A percentile compares a stretch with the other conserved stretches of the same genome.
phyloP scores from a whole-genome alignment of 2,113 vertebrate species.

The Microcebus ravelobensis region DNA sequence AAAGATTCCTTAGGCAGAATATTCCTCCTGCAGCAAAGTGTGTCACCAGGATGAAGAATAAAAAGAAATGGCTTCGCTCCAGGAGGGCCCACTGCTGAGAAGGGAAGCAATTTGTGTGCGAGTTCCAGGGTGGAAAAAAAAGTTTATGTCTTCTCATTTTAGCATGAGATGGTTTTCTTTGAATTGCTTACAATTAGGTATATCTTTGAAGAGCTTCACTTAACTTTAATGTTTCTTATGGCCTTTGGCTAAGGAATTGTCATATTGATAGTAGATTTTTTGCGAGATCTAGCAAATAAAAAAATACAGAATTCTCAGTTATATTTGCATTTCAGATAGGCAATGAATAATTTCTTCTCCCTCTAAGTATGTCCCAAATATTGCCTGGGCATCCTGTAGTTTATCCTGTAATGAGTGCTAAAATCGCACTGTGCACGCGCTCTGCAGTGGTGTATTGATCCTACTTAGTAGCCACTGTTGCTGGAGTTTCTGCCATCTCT shows the following conservation, averaged over 20 bases:
- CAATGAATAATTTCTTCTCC: not conserved
- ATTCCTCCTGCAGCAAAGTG: not conserved
- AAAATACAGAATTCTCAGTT: not conserved
- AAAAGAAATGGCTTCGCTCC: not conserved
- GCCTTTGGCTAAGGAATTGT: not conserved
- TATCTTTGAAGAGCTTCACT: not conserved
- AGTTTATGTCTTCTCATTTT: not conserved
- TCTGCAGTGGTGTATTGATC: accelerated
- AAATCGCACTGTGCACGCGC: accelerated
- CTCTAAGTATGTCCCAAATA: not conserved
- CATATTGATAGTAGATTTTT: not conserved
- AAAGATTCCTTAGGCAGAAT: not conserved
- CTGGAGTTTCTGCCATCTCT: not conserved
- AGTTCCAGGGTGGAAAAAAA: not conserved
- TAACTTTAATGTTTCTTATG: conserved; percentile 16
- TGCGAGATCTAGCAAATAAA: conserved; percentile 4
- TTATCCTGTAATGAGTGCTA: not conserved
- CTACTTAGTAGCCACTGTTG: too few relatives aligned
- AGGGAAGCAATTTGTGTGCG: too few relatives aligned
- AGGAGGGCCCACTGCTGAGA: not conserved
- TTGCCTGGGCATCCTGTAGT: not conserved
- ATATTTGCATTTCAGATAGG: not conserved
- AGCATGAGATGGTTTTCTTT: not conserved
- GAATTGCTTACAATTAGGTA: not conserved
- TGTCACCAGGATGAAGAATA: not conserved